These are phyloP conservation scores for Tetranychus piercei DNA, from an alignment of 2,888 invertebrate species.

Conservation along the genomic window DNA sequence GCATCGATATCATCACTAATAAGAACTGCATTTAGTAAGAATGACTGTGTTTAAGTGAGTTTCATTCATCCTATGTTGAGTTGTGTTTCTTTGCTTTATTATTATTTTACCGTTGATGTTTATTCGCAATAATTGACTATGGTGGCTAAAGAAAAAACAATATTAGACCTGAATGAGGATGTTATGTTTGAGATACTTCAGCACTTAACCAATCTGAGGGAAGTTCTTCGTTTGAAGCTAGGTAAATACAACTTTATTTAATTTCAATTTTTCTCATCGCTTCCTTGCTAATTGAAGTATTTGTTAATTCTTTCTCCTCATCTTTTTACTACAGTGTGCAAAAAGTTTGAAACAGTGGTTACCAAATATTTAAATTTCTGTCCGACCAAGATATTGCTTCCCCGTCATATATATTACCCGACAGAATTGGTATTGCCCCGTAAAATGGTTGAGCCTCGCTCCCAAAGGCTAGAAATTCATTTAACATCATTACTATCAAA, in stretches of 20 bases:
- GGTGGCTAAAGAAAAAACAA: background rate
- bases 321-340: background rate
- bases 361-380: background rate
- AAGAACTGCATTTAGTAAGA: too few species aligned
- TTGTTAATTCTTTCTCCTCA: background rate
- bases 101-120: too few species aligned
- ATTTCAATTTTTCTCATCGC: background rate
- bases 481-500: background rate
- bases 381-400: background rate
- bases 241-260: background rate
- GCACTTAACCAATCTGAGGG: background rate
- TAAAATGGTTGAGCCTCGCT: background rate
- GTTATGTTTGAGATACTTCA: background rate
- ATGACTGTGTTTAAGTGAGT: too few species aligned
- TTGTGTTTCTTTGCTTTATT: too few species aligned
- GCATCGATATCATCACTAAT: too few species aligned
- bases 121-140: too few species aligned
- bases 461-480: background rate
- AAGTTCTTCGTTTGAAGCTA: background rate
- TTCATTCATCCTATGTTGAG: too few species aligned
- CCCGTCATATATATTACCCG: background rate
- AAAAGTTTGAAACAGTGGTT: background rate
- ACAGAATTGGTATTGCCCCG: background rate
- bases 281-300: background rate
- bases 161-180: background rate